phyloP scores from a whole-genome alignment of 2,888 invertebrate genomes.

The Drymonia ruficornis region DNA sequence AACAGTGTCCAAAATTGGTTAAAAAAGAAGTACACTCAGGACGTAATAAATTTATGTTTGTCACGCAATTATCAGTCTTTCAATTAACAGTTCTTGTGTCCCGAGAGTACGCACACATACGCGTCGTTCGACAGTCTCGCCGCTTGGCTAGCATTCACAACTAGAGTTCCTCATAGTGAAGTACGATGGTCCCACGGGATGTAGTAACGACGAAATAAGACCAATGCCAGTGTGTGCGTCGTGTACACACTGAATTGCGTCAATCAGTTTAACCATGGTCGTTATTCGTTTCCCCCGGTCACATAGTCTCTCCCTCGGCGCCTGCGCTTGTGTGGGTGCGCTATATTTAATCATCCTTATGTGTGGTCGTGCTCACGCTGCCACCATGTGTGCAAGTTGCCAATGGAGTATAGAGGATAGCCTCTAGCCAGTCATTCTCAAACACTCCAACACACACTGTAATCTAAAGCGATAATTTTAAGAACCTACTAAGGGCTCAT shows the following conservation, averaged over 20 bases:
- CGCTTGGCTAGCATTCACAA: constrained; percentile 71
- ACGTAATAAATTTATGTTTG: constrained; percentile 11
- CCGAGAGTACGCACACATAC: constrained; percentile 54
- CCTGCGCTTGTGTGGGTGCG: constrained; percentile 61
- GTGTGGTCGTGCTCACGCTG: constrained; percentile 70
- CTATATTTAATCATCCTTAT: constrained; percentile 78
- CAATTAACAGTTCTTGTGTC: constrained; percentile 57
- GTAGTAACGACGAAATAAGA: constrained; percentile 78
- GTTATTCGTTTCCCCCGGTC: constrained; percentile 70
- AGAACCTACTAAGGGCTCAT: constrained; percentile 23
- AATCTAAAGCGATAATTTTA: constrained; percentile 13
- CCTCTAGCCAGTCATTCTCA: constrained; percentile 67
- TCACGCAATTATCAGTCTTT: constrained; percentile 46
- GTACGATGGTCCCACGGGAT: constrained; percentile 80
- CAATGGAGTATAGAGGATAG: constrained; percentile 80
- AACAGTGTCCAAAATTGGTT: too few species aligned
- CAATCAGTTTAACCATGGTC: constrained; percentile 71
- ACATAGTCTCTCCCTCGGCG: constrained; percentile 64
- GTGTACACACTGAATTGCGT: constrained; percentile 70
- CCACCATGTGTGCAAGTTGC: constrained; percentile 76
- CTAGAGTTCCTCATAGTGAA: constrained; percentile 65
- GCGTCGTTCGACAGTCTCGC: constrained; percentile 57
- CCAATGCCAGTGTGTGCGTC: constrained; percentile 64
- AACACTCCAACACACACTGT: constrained; percentile 43
- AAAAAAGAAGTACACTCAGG: neutral